These are phyloP conservation scores for Plebejus melissa DNA, from an alignment of 2,888 invertebrate genomes.

Conservation along the genomic window DNA sequence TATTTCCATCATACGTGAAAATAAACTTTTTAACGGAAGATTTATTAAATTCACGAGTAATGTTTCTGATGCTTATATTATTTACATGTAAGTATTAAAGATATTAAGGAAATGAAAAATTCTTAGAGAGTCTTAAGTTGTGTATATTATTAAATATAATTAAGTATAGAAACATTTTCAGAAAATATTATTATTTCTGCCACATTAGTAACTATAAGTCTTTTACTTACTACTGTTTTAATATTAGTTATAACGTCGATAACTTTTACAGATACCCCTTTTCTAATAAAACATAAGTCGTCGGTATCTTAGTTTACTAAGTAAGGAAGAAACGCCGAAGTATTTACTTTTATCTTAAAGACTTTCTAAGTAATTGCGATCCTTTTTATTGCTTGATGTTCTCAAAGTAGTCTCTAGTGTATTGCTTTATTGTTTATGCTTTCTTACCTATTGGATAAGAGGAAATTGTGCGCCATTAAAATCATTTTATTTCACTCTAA, in stretches of 20 bases:
- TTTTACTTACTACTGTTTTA: not conserved
- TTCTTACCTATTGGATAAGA: constrained; percentile 8
- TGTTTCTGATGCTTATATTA: not conserved
- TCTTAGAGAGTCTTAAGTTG: not conserved
- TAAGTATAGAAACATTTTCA: too few relatives aligned
- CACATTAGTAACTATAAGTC: not conserved
- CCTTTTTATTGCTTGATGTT: constrained; percentile 27
- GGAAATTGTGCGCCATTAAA: not conserved
- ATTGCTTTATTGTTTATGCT: constrained; percentile 28
- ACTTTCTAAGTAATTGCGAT: constrained; percentile 28
- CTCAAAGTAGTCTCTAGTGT: constrained; percentile 28
- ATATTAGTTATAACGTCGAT: not conserved
- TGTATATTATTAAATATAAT: not conserved
- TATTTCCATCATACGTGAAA: constrained; percentile 24
- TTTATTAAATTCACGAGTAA: constrained; percentile 10
- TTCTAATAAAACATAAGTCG: constrained; percentile 1
- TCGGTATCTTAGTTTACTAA: constrained; percentile 22
- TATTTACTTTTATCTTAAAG: constrained; percentile 27
- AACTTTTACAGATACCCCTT: not conserved
- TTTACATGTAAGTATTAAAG: not conserved
- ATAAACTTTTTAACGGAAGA: constrained; percentile 13
- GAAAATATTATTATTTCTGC: not conserved
- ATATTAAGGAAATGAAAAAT: not conserved
- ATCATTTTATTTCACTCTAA: constrained; percentile 6
- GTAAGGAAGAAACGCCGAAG: constrained; percentile 25